phyloP scores from a whole-genome alignment of 2,888 invertebrate genomes.

The Blastobasis adustella region DNA sequence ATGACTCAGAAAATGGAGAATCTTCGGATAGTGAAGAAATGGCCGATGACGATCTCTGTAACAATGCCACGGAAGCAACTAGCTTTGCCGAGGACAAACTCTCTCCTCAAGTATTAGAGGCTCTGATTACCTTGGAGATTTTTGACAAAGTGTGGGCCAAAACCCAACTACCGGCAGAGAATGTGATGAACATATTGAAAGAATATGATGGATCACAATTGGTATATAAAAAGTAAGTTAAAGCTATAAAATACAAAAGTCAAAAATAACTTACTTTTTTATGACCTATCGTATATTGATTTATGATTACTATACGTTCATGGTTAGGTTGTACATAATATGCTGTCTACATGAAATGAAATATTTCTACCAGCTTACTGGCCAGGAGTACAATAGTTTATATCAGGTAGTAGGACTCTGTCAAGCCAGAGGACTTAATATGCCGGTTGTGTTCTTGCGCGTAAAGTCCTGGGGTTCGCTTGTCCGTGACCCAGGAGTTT shows the following conservation, averaged over 20 bases:
- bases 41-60: conserved; percentile 53
- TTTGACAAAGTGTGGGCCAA: conserved; percentile 76
- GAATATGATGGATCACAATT: conserved; percentile 63
- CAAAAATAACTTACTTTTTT: not conserved
- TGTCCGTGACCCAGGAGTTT: no score
- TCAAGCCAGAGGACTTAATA: no score
- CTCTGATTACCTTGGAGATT: conserved; percentile 73
- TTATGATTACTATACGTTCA: no score
- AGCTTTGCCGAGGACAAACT: conserved; percentile 62
- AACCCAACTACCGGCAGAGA: conserved; percentile 68
- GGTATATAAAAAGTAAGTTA: conserved; percentile 66
- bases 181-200: conserved; percentile 68
- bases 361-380: no score
- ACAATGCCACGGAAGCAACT: conserved; percentile 48
- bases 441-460: no score
- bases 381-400: no score
- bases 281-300: not conserved
- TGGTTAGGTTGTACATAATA: no score
- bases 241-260: not conserved
- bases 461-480: no score
- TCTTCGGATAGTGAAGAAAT: conserved; percentile 55
- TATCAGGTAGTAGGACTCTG: no score
- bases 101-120: conserved; percentile 75
- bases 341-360: no score
- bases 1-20: conserved; percentile 40